Evolutionary conservation across 35 echinoderm and acorn worm genomes (phyloP).

Genomic region (Antedon bifida): DNA sequence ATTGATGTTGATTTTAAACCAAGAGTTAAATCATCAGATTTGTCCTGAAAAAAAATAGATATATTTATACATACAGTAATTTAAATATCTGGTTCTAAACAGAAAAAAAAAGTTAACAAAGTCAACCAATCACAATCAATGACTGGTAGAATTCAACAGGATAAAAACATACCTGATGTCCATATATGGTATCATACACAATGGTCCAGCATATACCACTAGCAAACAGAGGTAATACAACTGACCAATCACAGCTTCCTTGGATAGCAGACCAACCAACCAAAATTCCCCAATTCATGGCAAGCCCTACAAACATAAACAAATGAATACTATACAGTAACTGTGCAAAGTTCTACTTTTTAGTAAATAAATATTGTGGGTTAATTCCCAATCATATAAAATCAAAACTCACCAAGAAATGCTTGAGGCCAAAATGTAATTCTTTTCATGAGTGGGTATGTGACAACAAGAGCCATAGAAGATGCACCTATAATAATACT

Average conservation of each 20-base stretch:
- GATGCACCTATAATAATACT: conserved; percentile 60
- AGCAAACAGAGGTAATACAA: conserved; percentile 62
- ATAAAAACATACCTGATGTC: conserved; percentile 56
- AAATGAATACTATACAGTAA: no score
- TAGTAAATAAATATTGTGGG: background rate
- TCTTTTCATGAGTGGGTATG: conserved; percentile 92
- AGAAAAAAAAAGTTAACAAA: background rate
- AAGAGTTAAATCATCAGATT: conserved; percentile 69
- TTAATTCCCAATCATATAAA: background rate
- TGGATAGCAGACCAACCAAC: conserved; percentile 71
- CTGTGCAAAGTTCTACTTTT: background rate
- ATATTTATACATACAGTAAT: background rate
- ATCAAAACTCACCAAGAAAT: conserved; percentile 66
- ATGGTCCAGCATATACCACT: conserved; percentile 78
- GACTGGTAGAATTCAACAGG: background rate
- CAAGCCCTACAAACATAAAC: conserved; percentile 30
- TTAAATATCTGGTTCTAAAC: background rate
- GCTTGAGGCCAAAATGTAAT: conserved; percentile 92
- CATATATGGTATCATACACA: conserved; percentile 93
- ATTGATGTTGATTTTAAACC: conserved; percentile 82
- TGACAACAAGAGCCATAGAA: conserved; percentile 48
- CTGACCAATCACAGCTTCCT: conserved; percentile 83
- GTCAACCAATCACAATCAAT: background rate
- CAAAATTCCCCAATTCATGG: conserved; percentile 80
- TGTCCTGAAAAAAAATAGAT: conserved; percentile 45